These are phyloP conservation scores for Globia sparganii DNA, from an alignment of 2,888 invertebrate species.

Conservation along the genomic window DNA sequence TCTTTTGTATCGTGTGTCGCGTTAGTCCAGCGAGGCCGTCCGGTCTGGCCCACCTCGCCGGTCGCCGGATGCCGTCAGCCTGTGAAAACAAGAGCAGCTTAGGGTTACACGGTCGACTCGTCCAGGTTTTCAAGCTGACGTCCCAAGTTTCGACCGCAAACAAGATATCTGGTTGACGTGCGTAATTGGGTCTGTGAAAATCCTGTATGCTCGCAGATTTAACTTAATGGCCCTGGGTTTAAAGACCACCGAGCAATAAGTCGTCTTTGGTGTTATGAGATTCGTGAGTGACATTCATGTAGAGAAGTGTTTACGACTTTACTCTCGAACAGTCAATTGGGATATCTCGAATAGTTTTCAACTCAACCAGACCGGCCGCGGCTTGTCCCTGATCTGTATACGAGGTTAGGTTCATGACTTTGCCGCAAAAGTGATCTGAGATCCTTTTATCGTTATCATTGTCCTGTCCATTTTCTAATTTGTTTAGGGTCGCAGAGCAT, in stretches of 20 bases:
- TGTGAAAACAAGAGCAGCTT: slow-evolving; percentile 59
- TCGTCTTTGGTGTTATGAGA: slow-evolving; percentile 3
- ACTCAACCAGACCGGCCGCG: neutral
- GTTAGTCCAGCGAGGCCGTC: slow-evolving; percentile 32
- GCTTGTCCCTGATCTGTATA: neutral
- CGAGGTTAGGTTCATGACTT: neutral
- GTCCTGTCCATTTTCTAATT: neutral
- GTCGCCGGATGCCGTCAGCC: slow-evolving; percentile 60
- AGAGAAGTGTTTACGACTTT: neutral
- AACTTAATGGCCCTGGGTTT: slow-evolving; percentile 6
- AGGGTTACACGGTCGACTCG: slow-evolving; percentile 51
- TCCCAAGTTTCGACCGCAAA: slow-evolving; percentile 56
- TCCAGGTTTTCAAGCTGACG: slow-evolving; percentile 59
- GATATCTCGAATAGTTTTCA: neutral
- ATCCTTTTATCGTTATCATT: neutral
- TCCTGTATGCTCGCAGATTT: slow-evolving; percentile 55
- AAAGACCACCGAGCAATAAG: slow-evolving; percentile 4
- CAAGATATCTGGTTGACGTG: slow-evolving; percentile 43
- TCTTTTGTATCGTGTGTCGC: slow-evolving; percentile 52
- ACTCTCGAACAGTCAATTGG: neutral
- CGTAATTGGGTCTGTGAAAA: slow-evolving; percentile 61
- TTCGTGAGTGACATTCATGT: neutral
- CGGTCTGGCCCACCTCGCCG: slow-evolving; percentile 50
- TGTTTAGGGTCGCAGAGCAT: neutral
- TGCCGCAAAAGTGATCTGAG: neutral